phyloP scores from a whole-genome alignment of 2,113 vertebrate species.

The Xerus inauris region DNA sequence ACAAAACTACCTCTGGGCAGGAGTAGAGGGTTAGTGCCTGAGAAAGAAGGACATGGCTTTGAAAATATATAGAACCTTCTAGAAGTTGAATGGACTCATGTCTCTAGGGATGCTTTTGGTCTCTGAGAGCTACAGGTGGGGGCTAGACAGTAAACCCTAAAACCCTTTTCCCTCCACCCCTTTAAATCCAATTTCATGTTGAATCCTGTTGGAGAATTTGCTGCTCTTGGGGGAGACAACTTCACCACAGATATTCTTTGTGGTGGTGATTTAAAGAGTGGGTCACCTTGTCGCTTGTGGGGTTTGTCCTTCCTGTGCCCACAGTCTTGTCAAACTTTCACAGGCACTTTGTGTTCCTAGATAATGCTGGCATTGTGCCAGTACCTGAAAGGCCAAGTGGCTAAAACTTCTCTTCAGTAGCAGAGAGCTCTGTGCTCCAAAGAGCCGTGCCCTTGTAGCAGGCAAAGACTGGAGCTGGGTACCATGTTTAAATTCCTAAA shows the following conservation, averaged over 20 bases:
- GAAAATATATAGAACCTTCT: constrained; percentile 60
- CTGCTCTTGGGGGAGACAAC: neutral
- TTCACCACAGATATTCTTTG: neutral
- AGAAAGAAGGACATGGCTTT: neutral
- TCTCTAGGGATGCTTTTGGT: neutral
- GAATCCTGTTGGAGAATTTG: neutral
- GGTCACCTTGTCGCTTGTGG: neutral
- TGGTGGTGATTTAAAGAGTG: neutral
- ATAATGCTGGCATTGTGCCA: neutral
- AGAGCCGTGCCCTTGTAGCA: neutral
- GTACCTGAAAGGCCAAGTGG: neutral
- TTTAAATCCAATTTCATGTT: neutral
- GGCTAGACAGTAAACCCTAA: neutral
- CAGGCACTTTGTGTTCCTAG: neutral
- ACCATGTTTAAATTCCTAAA: neutral
- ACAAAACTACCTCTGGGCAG: neutral
- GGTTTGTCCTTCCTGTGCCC: accelerated
- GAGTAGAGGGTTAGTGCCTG: neutral
- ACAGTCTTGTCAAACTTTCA: neutral
- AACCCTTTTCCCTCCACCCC: neutral
- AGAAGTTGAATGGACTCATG: neutral
- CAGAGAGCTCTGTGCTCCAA: neutral
- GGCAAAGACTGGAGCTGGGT: neutral
- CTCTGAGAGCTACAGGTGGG: neutral
- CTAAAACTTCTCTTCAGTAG: neutral